These are phyloP conservation scores for Amphipyra berbera DNA, from an alignment of 2,888 invertebrate genomes.

Conservation along the genomic window DNA sequence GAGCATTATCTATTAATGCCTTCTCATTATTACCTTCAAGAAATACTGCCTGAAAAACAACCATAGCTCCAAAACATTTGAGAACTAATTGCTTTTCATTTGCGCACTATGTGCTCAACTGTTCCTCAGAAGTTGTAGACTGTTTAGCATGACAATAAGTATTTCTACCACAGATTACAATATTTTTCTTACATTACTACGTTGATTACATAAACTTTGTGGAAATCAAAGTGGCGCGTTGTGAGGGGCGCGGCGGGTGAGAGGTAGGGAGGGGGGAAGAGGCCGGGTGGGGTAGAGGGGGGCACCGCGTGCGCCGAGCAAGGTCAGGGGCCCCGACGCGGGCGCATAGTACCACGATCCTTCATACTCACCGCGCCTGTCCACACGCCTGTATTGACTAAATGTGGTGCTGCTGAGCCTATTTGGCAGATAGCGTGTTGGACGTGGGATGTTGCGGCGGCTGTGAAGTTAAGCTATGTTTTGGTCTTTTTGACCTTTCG, in stretches of 20 bases:
- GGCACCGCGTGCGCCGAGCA: conserved; percentile 72
- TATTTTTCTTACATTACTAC: conserved; percentile 61
- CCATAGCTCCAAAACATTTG: not conserved
- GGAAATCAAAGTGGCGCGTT: conserved; percentile 76
- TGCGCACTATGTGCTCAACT: not conserved
- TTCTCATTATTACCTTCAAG: not conserved
- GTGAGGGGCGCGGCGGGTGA: conserved; percentile 62
- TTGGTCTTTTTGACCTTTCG: not conserved
- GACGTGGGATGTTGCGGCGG: conserved; percentile 8
- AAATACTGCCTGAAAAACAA: not conserved
- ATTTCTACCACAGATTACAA: conserved; percentile 39
- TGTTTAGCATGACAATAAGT: conserved; percentile 24
- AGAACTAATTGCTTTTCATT: conserved; percentile 1
- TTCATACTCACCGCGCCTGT: conserved; percentile 61
- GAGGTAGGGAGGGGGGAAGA: conserved; percentile 55
- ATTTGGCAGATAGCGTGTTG: conserved; percentile 3
- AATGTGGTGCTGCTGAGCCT: conserved; percentile 53
- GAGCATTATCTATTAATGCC: not conserved
- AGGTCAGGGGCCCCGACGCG: conserved; percentile 84
- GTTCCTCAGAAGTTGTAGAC: conserved; percentile 3
- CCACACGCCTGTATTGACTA: conserved; percentile 68
- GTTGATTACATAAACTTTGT: conserved; percentile 76
- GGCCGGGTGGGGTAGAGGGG: conserved; percentile 59
- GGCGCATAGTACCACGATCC: conserved; percentile 69
- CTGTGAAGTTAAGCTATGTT: not conserved